These are phyloP conservation scores for Pinctada fucata DNA, from an alignment of 2,888 invertebrate genomes.

Conservation along the genomic window DNA sequence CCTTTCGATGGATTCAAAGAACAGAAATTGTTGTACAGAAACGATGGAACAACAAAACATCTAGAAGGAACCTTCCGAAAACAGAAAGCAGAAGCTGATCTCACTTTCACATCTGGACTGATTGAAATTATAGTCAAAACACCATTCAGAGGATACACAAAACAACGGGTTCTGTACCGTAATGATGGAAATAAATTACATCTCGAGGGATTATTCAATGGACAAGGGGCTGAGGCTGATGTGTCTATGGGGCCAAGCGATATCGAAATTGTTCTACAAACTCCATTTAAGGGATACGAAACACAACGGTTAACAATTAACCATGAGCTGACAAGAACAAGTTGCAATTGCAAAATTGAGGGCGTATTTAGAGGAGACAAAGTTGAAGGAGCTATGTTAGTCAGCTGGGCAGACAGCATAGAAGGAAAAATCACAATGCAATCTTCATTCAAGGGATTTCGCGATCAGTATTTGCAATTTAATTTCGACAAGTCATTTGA, in stretches of 20 bases:
- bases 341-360: conserved; percentile 33
- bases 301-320: conserved; percentile 26
- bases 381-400: conserved; percentile 13
- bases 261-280: conserved; percentile 38
- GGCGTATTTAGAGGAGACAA: conserved; percentile 23
- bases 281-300: conserved; percentile 47
- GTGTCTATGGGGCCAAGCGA: background rate
- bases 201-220: background rate
- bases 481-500: conserved; percentile 1
- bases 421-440: conserved; percentile 10
- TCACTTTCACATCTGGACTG: too few relatives aligned
- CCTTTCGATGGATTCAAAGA: too few relatives aligned
- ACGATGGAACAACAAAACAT: too few relatives aligned
- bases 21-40: too few relatives aligned
- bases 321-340: conserved; percentile 29
- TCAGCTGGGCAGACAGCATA: background rate
- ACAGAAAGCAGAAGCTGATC: too few relatives aligned
- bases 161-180: background rate
- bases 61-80: too few relatives aligned
- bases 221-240: background rate
- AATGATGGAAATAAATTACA: background rate
- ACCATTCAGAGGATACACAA: background rate
- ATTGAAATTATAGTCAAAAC: too few relatives aligned
- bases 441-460: conserved; percentile 17
- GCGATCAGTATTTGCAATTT: too few relatives aligned